Evolutionary conservation across 2,797 vertebrate genomes (phyloP).

Genomic region (Ibycter americanus): DNA sequence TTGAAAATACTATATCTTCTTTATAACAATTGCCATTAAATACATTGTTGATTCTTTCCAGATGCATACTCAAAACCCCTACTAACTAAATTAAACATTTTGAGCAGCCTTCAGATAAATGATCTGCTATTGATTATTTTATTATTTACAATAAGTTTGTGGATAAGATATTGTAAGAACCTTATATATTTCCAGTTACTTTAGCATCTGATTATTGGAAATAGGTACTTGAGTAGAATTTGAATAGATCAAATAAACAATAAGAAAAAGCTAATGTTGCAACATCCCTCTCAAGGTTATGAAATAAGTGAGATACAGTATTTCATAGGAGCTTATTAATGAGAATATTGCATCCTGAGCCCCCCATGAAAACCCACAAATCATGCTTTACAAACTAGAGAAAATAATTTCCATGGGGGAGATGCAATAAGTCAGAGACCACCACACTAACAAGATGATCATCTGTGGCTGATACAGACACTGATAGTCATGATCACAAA

Average conservation of each 20-base stretch:
- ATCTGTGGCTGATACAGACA: not conserved
- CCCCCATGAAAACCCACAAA: not conserved
- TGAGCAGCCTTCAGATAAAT: not conserved
- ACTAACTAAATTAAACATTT: not conserved
- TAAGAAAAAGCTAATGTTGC: not conserved
- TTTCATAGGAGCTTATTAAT: not conserved
- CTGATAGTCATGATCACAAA: not conserved
- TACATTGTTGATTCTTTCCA: not conserved
- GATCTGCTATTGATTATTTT: not conserved
- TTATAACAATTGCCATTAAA: not conserved
- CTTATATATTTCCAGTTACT: not conserved
- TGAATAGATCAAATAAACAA: not conserved
- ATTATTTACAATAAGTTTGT: not conserved
- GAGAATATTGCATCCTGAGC: not conserved
- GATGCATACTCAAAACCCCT: not conserved
- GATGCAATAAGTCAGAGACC: not conserved
- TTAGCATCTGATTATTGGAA: not conserved
- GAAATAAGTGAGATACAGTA: not conserved
- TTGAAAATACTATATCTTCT: not conserved
- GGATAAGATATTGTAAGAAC: not conserved
- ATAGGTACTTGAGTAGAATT: not conserved
- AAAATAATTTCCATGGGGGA: not conserved
- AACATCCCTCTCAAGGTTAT: not conserved
- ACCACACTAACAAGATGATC: not conserved
- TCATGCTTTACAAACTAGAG: not conserved